Evolutionary conservation across 2,797 vertebrate species (phyloP).

Genomic region (Myioborus melanocephalus): DNA sequence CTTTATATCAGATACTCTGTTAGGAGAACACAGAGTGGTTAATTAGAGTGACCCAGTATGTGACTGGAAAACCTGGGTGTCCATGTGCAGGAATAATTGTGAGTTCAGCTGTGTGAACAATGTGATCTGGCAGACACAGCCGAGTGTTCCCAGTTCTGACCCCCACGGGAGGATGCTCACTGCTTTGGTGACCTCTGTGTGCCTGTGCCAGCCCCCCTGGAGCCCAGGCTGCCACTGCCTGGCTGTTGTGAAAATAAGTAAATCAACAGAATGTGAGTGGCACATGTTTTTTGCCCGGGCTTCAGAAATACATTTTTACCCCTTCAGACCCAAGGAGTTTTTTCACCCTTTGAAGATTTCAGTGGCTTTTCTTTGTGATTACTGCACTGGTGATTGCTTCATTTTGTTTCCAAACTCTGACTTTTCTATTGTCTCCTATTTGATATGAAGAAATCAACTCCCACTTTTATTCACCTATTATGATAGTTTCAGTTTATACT

Average conservation of each 20-base stretch:
- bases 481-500: background rate
- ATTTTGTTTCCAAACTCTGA: background rate
- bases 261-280: background rate
- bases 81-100: background rate
- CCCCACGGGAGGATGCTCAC: fast-evolving
- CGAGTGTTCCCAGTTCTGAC: background rate
- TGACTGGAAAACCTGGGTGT: background rate
- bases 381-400: background rate
- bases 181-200: background rate
- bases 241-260: background rate
- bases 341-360: background rate
- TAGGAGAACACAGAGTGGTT: background rate
- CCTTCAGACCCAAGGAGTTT: background rate
- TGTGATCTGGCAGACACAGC: background rate
- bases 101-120: background rate
- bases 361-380: background rate
- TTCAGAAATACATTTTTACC: background rate
- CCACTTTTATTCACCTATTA: background rate
- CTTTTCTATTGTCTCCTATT: background rate
- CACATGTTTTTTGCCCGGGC: background rate
- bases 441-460: background rate
- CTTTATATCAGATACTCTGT: background rate
- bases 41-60: background rate
- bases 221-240: background rate
- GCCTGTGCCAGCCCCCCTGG: background rate